A percentile compares a stretch with the other conserved stretches of the same genome.
Conservation (phyloP, 2,113 vertebrate species). For the Nothocercus julius region DNA sequence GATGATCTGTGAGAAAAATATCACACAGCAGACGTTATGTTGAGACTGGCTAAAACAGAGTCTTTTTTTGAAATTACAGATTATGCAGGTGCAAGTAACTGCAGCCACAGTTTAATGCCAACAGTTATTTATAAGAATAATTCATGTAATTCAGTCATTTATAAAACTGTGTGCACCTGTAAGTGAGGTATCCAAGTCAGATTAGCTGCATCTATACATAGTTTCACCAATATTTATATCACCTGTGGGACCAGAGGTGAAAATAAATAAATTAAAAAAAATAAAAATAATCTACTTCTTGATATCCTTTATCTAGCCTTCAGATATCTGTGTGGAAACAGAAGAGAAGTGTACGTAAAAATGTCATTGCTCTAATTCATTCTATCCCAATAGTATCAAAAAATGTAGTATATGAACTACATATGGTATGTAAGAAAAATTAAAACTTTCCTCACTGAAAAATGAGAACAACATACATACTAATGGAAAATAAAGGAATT, state of each 20-base stretch:
- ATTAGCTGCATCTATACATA: not conserved
- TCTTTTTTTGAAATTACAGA: not conserved
- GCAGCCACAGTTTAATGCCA: not conserved
- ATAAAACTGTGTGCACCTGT: not conserved
- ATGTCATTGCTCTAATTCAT: not conserved
- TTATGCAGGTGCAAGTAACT: not conserved
- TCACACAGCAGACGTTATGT: not conserved
- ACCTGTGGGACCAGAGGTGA: not conserved
- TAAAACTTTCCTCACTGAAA: not conserved
- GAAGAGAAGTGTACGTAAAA: not conserved
- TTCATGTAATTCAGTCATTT: not conserved
- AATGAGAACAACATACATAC: not conserved
- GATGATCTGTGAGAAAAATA: not conserved
- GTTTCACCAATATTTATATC: not conserved
- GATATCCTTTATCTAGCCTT: not conserved
- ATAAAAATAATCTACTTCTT: not conserved
- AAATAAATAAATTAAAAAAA: not conserved
- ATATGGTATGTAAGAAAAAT: not conserved
- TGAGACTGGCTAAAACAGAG: not conserved
- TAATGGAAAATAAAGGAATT: not conserved
- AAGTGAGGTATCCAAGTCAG: not conserved
- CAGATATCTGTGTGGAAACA: not conserved
- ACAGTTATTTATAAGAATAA: not conserved
- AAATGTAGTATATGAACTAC: not conserved
- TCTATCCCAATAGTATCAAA: not conserved